Percentiles rank a stretch among this genome's conserved stretches.
Conservation (phyloP, 2,888 invertebrate genomes). For the Bruchidius siliquastri region DNA sequence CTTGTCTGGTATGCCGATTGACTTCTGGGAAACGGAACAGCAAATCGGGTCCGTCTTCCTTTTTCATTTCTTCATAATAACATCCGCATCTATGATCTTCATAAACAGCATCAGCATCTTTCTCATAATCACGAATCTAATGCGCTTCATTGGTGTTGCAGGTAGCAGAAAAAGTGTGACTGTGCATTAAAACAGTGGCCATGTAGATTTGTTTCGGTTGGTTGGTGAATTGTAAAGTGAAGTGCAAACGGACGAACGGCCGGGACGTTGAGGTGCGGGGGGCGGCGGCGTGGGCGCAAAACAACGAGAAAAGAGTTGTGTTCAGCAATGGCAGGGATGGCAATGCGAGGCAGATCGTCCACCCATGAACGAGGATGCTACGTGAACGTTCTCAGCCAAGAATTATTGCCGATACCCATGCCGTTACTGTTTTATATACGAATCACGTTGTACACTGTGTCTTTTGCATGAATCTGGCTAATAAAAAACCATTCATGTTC, state of each 20-base stretch:
- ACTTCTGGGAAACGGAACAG: background rate
- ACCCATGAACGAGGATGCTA: background rate
- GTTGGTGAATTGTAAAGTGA: conserved; percentile 22
- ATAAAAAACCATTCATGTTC: background rate
- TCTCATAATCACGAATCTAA: background rate
- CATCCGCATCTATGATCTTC: background rate
- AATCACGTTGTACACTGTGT: background rate
- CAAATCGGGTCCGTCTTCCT: background rate
- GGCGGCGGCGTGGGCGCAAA: conserved; percentile 2
- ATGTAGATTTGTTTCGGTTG: conserved; percentile 19
- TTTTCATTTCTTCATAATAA: background rate
- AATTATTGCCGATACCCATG: background rate
- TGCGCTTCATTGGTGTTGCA: background rate
- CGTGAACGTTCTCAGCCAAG: background rate
- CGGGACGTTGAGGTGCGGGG: conserved; percentile 7
- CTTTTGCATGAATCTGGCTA: background rate
- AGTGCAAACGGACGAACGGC: conserved; percentile 22
- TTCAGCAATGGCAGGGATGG: background rate
- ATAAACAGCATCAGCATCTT: background rate
- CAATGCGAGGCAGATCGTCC: background rate
- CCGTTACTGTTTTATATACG: background rate
- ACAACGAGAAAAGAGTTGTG: background rate
- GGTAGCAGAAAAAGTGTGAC: background rate
- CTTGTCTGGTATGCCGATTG: background rate
- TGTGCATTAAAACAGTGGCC: background rate